Evolutionary conservation across 2,888 invertebrate genomes (phyloP).

Genomic region (Lottia scabra): DNA sequence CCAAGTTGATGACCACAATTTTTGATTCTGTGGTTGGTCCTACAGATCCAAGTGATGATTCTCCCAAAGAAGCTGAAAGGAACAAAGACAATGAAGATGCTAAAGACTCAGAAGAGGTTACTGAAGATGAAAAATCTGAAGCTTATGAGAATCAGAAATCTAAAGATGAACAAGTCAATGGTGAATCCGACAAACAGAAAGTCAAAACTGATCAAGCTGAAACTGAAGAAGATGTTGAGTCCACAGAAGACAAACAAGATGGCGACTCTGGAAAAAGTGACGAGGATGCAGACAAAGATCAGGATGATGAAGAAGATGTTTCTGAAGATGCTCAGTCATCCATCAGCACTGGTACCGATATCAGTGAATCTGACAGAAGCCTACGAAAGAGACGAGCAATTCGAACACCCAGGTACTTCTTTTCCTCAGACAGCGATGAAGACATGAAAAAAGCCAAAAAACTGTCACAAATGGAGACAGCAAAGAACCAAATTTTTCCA

Average conservation of each 20-base stretch:
- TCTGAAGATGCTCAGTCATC: too few relatives aligned
- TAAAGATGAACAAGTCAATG: not conserved
- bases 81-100: not conserved
- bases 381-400: not conserved
- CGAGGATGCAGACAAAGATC: not conserved
- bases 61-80: not conserved
- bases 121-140: not conserved
- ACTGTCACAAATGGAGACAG: not conserved
- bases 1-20: not conserved
- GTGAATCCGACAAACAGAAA: not conserved
- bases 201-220: not conserved
- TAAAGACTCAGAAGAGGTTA: not conserved
- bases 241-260: not conserved
- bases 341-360: not conserved
- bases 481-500: not conserved
- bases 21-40: not conserved
- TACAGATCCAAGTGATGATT: not conserved
- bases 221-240: not conserved
- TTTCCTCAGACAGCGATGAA: conserved; percentile 1
- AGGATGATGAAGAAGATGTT: not conserved
- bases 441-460: not conserved
- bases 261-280: not conserved
- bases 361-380: not conserved
- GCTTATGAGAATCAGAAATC: not conserved
- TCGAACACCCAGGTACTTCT: not conserved